Conservation (phyloP, 2,888 invertebrate genomes). For the Halocaridina rubra region DNA sequence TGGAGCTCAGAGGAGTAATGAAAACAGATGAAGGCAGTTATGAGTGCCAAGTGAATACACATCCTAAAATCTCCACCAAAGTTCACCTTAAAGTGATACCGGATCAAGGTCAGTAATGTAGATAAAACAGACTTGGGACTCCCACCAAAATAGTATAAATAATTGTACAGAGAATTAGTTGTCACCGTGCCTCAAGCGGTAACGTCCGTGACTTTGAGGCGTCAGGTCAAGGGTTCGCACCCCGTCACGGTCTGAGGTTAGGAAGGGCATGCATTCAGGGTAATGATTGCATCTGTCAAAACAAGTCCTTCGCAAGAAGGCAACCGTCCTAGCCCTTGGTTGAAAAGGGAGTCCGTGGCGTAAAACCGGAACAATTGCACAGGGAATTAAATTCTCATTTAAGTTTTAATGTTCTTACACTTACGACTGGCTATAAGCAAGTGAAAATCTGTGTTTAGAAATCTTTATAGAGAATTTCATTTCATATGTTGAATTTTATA, state of each 20-base stretch:
- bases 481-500: no score
- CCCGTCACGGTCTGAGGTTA: neutral
- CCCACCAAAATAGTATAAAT: neutral
- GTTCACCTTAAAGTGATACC: slow-evolving; percentile 49
- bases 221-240: neutral
- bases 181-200: neutral
- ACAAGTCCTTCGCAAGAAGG: no score
- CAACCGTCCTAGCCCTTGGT: no score
- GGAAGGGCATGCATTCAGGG: neutral
- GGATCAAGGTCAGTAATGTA: slow-evolving; percentile 27
- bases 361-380: neutral
- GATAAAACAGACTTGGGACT: neutral
- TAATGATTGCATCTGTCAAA: no score
- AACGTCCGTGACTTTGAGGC: no score
- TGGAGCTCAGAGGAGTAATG: slow-evolving; percentile 46
- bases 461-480: no score
- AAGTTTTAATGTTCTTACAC: neutral
- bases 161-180: neutral
- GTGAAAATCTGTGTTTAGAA: no score
- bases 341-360: no score
- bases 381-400: neutral
- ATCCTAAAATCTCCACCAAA: slow-evolving; percentile 60
- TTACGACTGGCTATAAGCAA: no score
- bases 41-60: slow-evolving; percentile 61
- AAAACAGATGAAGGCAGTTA: slow-evolving; percentile 50